Evolutionary conservation across 2,888 invertebrate genomes (phyloP).

Genomic region (Tuberolachnus salignus): DNA sequence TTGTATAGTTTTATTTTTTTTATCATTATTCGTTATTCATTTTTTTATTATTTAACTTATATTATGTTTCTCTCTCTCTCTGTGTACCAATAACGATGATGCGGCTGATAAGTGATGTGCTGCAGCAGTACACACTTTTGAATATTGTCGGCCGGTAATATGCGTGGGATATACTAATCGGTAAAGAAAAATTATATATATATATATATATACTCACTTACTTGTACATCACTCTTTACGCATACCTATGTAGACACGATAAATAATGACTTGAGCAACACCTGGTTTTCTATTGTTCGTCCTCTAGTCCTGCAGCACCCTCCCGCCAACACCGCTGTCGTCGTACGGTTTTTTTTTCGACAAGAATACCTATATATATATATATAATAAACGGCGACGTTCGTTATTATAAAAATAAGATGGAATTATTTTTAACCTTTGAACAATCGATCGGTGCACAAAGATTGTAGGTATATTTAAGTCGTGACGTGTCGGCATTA

Average conservation of each 20-base stretch:
- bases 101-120: neutral
- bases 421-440: conserved; percentile 23
- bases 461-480: neutral
- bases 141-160: neutral
- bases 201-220: too few species aligned
- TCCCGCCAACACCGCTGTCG: too few species aligned
- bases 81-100: neutral
- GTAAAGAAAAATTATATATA: neutral
- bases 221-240: too few species aligned
- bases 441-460: neutral
- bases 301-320: neutral
- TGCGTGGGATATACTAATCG: conserved; percentile 10
- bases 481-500: too few species aligned
- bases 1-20: too few species aligned
- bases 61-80: too few species aligned
- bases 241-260: conserved; percentile 11
- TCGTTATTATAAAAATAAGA: conserved; percentile 6
- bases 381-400: neutral
- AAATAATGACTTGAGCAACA: conserved; percentile 35
- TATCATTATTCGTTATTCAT: neutral
- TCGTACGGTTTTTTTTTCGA: neutral
- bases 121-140: too few species aligned
- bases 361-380: neutral
- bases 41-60: too few species aligned
- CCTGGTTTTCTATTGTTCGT: conserved; percentile 42